These are phyloP conservation scores for Ophion costatus DNA, from an alignment of 2,888 invertebrate species.

Conservation along the genomic window DNA sequence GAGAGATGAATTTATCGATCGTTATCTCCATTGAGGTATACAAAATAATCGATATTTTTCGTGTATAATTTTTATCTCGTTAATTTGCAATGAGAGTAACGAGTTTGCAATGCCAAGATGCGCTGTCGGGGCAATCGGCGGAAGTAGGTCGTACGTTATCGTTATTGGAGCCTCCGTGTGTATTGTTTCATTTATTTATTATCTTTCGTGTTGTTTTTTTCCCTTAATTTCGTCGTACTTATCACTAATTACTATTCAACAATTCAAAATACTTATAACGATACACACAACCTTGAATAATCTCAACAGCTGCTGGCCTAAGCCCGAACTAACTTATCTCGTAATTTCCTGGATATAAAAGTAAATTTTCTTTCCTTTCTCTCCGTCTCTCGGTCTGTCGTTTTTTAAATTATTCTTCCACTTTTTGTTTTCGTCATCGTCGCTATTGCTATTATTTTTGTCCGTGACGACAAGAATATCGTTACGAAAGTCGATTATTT, in stretches of 20 bases:
- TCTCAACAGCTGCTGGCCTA: conserved; percentile 83
- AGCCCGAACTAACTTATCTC: conserved; percentile 79
- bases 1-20: neutral
- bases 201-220: conserved; percentile 7
- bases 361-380: conserved; percentile 71
- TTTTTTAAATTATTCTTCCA: conserved; percentile 65
- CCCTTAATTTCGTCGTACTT: conserved; percentile 68
- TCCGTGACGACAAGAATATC: conserved; percentile 37
- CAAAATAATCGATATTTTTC: neutral
- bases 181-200: conserved; percentile 21
- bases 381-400: conserved; percentile 39
- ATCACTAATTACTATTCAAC: conserved; percentile 82
- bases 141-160: conserved; percentile 59
- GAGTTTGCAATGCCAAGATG: neutral
- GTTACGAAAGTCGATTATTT: conserved; percentile 26
- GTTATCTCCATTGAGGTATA: neutral
- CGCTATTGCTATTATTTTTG: conserved; percentile 55
- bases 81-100: conserved; percentile 10
- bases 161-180: conserved; percentile 34
- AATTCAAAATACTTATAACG: conserved; percentile 83
- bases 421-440: conserved; percentile 48
- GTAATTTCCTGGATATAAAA: conserved; percentile 76
- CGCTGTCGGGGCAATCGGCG: conserved; percentile 30
- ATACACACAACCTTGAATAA: conserved; percentile 84
- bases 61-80: neutral